Evolutionary conservation across 2,888 invertebrate genomes (phyloP), one percentile per base, ranked within the genome.

Genomic region (Drosophila fungiperda): DNA sequence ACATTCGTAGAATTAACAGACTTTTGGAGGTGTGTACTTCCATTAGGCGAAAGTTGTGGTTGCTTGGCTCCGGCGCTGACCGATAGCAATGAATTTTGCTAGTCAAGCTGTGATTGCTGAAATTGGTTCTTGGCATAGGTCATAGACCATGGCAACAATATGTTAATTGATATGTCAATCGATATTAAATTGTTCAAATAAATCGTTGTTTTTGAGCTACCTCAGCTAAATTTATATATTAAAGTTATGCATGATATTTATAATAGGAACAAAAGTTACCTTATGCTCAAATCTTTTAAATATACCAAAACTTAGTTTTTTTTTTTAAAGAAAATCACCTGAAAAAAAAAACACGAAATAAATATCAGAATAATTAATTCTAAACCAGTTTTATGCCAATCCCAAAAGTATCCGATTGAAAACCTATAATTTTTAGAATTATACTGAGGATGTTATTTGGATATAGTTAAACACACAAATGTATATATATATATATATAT

Each of bases 121-220:
- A 78, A 70, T 82, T 70, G 60, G 17, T 62, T 68, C 67, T 87
- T 78, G 79, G 42, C 58, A 36, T 66, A 72, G 89, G 89, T 80
- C 73, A 76, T 52, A 54, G 67, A 62, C 83, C 76, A 71, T 73
- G 83, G 79, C 53, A 62, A 60, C 66, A 60, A 66, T n/a, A 54
- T 67, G 50, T 17, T 68, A 64, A 68, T 83, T 73, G 53, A 35
- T 55, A 35, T 38, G 35, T 8, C 9, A 20, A 23, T 33, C 38
- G 50, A 29, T 29, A n/a, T 1, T 26, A 20, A 12, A 38, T 15
- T 38, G 9, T 36, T n/a, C 20, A 38, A 32, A 40, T n/a, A 20
- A 55, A 58, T 20, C 3, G 11, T 8, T 20, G 33, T 4, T 20
- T 26, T n/a, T 7, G 3, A 23, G 6, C 3, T 36, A 26, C 5